A percentile compares a stretch with the other conserved stretches of the same genome.
phyloP scores from a whole-genome alignment of 1,140 invertebrate species.

The Drosophila malerkotliana region DNA sequence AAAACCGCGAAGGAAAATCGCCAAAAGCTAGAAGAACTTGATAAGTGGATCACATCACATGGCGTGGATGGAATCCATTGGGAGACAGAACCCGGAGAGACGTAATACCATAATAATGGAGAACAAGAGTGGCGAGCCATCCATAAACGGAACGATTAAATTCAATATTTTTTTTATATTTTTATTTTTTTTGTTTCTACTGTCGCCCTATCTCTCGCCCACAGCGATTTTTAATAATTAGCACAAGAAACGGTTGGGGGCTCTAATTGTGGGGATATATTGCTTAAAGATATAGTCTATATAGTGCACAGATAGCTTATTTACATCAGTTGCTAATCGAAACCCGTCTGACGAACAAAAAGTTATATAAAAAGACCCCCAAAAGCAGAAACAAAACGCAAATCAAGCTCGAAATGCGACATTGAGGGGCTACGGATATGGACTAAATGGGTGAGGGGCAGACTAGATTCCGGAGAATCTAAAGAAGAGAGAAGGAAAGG shows the following conservation, averaged over 20 bases:
- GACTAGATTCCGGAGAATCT: neutral
- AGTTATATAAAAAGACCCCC: conserved; percentile 26
- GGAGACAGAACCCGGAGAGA: conserved; percentile 1
- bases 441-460: conserved; percentile 32
- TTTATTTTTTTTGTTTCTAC: conserved; percentile 38
- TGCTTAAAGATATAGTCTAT: conserved; percentile 1
- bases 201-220: conserved; percentile 34
- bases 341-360: conserved; percentile 39
- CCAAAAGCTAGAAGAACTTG: conserved; percentile 13
- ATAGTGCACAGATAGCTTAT: conserved; percentile 25
- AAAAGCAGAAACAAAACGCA: conserved; percentile 39
- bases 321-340: conserved; percentile 47
- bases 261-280: neutral
- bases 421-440: conserved; percentile 29
- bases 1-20: conserved; percentile 18
- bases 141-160: conserved; percentile 74
- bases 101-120: conserved; percentile 17
- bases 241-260: conserved; percentile 52
- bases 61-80: conserved; percentile 36
- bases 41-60: conserved; percentile 47
- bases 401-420: conserved; percentile 18
- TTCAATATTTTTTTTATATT: conserved; percentile 37
- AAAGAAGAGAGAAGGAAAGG: neutral
- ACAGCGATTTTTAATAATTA: conserved; percentile 60
- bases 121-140: conserved; percentile 31